Base-by-base conservation (phyloP, 2,113 vertebrate species). In the Grallaria varia region DNA sequence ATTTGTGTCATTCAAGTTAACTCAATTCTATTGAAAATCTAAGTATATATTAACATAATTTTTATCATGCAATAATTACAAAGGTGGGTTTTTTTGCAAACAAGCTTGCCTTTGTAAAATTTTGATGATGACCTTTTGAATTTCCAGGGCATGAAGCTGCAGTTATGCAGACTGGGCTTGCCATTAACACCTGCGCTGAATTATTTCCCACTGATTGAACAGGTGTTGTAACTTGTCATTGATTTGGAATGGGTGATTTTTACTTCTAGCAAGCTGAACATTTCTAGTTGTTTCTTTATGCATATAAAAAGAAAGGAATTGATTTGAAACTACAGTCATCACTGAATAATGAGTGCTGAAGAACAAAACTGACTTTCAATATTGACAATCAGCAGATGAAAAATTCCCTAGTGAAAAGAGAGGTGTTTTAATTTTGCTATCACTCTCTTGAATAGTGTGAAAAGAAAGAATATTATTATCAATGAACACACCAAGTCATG, bases 121-220 rank as follows among this genome's bases (percentile, higher is more conserved):
- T 45, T 93, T 37, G 20, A 31, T 81, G 14, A 35, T 52, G 52
- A 84, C 58, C 56, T 92, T 89, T 68, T 72, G n/a, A 86, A 71
- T 93, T 95, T 92, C 35, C 40, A 93, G 73, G 50, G 22, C 52
- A 72, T 74, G 56, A 89, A 84, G 56, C 24, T 71, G 28, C 80
- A 64, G 52, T 90, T 89, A 23, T 78, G 49, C 33, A 89, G 84
- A 94, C 50, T 44, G 91, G 86, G 66, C 80, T 81, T 89, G 33
- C 60, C 24, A 64, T 74, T 79, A 91, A 81, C 45, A 93, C 39
- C 22, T 52, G 39, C 83, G 45, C 22, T 87, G n/a, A 87, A 19
- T 67, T 89, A 55, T 76, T 95, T 92, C 79, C 63, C 35, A 84
- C 73, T 93, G 73, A 64, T 56, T 87, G 76, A 95, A 89, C 83